A percentile compares a stretch with the other conserved stretches of the same genome.
Conservation (phyloP, 2,888 invertebrate genomes). For the Orthosia gothica region DNA sequence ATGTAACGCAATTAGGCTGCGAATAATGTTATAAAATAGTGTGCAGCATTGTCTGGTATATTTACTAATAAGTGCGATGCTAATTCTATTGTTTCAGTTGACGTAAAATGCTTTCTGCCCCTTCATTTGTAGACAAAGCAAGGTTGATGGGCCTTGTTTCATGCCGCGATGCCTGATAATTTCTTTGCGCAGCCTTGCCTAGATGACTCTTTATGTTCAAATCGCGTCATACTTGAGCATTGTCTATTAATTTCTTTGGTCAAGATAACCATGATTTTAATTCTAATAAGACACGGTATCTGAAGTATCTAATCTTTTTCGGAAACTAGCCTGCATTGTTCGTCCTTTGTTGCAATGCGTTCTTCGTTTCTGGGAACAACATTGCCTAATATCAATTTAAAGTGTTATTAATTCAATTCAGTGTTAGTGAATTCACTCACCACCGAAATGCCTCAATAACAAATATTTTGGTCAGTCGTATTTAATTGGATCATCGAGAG, state of each 20-base stretch:
- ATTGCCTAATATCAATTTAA: background rate
- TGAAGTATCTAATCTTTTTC: constrained; percentile 28
- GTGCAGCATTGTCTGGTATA: background rate
- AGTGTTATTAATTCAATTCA: background rate
- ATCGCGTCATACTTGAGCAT: constrained; percentile 37
- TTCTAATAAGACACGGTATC: constrained; percentile 30
- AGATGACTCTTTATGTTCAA: constrained; percentile 39
- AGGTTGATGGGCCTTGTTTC: constrained; percentile 42
- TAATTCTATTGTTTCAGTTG: constrained; percentile 34
- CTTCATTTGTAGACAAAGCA: constrained; percentile 49
- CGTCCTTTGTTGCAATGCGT: constrained; percentile 7
- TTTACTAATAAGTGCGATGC: background rate
- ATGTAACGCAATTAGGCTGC: too few species aligned
- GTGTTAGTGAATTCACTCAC: background rate
- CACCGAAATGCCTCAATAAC: background rate
- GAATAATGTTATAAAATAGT: background rate
- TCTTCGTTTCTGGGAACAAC: constrained; percentile 9
- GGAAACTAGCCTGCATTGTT: constrained; percentile 33
- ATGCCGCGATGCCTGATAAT: constrained; percentile 4
- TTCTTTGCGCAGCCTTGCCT: constrained; percentile 37
- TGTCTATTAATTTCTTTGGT: constrained; percentile 30
- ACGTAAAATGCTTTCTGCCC: constrained; percentile 44
- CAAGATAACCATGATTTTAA: constrained; percentile 15
- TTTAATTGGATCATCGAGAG: background rate
- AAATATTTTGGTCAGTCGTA: background rate